A percentile compares a stretch with the other conserved stretches of the same genome.
phyloP scores from a whole-genome alignment of 2,797 vertebrate genomes.

The Gymnopithys bicolor region DNA sequence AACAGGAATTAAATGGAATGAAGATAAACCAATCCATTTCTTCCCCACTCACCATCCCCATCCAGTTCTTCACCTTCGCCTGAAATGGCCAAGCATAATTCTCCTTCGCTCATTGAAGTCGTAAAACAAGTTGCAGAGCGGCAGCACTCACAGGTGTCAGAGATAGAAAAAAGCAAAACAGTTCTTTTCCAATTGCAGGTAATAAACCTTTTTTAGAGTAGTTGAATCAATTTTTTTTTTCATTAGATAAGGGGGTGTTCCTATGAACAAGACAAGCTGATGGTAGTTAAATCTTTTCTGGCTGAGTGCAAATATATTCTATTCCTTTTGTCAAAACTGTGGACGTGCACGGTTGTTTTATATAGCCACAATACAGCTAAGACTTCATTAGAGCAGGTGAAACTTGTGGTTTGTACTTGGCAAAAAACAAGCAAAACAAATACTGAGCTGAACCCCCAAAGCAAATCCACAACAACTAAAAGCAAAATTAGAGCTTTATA shows the following conservation, averaged over 20 bases:
- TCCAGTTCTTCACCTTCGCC: background rate
- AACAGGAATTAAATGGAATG: background rate
- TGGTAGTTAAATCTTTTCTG: background rate
- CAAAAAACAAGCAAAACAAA: background rate
- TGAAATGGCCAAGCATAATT: conserved; percentile 54
- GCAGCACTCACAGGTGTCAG: conserved; percentile 75
- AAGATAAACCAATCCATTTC: background rate
- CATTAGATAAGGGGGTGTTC: background rate
- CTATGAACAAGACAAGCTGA: background rate
- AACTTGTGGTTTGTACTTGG: background rate
- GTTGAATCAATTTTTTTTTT: background rate
- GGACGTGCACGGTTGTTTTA: background rate
- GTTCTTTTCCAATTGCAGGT: conserved; percentile 76
- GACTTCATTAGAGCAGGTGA: background rate
- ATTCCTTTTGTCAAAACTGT: background rate
- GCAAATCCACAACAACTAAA: background rate
- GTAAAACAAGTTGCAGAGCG: conserved; percentile 74
- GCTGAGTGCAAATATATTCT: background rate
- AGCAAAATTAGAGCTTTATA: background rate
- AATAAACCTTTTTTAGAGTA: background rate
- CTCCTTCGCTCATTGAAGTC: conserved; percentile 60
- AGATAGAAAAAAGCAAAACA: conserved; percentile 72
- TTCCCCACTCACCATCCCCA: background rate
- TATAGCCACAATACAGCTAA: background rate
- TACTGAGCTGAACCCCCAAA: background rate